Evolutionary conservation across 2,888 invertebrate genomes (phyloP).

Genomic region (Drosophila maculinotata): DNA sequence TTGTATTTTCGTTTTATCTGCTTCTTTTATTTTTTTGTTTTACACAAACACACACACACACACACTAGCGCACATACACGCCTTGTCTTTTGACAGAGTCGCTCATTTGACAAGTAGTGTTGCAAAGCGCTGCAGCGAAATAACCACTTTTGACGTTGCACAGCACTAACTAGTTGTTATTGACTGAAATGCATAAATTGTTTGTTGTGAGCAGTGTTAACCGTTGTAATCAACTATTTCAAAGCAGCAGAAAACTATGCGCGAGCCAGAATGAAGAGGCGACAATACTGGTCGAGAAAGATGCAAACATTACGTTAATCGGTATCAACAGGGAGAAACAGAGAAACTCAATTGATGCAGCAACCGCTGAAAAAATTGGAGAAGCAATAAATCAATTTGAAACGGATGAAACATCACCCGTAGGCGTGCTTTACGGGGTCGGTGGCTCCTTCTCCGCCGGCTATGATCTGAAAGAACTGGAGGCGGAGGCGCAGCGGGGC

Average conservation of each 20-base stretch:
- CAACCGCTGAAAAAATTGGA: constrained; percentile 88
- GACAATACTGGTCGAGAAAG: constrained; percentile 86
- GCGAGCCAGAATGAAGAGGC: constrained; percentile 6
- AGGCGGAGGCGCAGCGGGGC: constrained; percentile 67
- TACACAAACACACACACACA: constrained; percentile 58
- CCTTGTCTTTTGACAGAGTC: constrained; percentile 64
- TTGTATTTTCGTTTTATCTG: constrained; percentile 58
- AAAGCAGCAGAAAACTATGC: constrained; percentile 14
- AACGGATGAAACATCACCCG: constrained; percentile 88
- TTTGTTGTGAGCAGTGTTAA: constrained; percentile 29
- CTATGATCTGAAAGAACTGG: constrained; percentile 92
- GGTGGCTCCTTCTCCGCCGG: constrained; percentile 97
- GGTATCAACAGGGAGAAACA: constrained; percentile 93
- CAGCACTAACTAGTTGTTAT: constrained; percentile 47
- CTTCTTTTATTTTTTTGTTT: constrained; percentile 63
- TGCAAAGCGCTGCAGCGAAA: constrained; percentile 31
- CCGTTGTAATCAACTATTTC: constrained; percentile 19
- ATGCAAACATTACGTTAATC: constrained; percentile 90
- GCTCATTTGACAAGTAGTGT: constrained; percentile 56
- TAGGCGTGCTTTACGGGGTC: constrained; percentile 93
- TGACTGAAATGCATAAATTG: constrained; percentile 57
- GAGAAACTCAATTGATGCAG: constrained; percentile 92
- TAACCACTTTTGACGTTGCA: constrained; percentile 31
- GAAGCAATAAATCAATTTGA: constrained; percentile 92
- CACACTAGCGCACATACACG: constrained; percentile 50